A percentile compares a stretch with the other conserved stretches of the same genome.
Evolutionary conservation across 1,140 invertebrate species (phyloP).

Genomic region (Musca vetustissima): DNA sequence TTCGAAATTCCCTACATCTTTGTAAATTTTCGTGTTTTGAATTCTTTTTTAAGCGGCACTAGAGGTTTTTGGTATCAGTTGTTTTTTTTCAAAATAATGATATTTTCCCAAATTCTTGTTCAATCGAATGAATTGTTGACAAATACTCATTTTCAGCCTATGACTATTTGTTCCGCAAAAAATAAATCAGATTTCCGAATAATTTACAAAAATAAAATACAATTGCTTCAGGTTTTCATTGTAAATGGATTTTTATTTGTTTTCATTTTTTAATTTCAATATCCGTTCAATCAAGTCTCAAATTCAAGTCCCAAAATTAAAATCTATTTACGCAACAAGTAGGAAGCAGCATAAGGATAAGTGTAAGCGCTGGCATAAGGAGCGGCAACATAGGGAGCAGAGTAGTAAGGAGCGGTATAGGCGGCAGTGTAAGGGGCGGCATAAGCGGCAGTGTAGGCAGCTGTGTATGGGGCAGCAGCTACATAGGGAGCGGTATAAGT

Average conservation of each 20-base stretch:
- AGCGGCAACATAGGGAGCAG: conserved; percentile 24
- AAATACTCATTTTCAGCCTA: too few species aligned
- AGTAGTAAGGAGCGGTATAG: conserved; percentile 27
- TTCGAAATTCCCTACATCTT: too few species aligned
- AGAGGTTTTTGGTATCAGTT: too few species aligned
- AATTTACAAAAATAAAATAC: too few species aligned
- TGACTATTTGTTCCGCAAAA: too few species aligned
- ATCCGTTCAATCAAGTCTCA: background rate
- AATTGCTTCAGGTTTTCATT: too few species aligned
- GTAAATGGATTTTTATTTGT: background rate
- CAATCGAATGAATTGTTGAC: too few species aligned
- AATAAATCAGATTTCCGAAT: too few species aligned
- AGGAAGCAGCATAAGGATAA: conserved; percentile 13
- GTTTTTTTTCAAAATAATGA: too few species aligned
- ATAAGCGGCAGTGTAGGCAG: conserved; percentile 13
- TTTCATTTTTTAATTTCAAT: background rate
- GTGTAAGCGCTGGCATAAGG: background rate
- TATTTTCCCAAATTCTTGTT: too few species aligned
- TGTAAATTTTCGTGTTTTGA: too few species aligned
- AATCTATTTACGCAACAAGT: conserved; percentile 27
- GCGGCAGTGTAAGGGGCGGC: conserved; percentile 26
- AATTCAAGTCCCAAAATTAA: background rate
- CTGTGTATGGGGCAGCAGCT: conserved; percentile 32
- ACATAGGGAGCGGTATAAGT: conserved; percentile 26
- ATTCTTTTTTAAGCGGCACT: too few species aligned